A percentile compares a stretch with the other conserved stretches of the same genome.
Evolutionary conservation across 2,888 invertebrate genomes (phyloP).

Genomic region (Hedya salicella): DNA sequence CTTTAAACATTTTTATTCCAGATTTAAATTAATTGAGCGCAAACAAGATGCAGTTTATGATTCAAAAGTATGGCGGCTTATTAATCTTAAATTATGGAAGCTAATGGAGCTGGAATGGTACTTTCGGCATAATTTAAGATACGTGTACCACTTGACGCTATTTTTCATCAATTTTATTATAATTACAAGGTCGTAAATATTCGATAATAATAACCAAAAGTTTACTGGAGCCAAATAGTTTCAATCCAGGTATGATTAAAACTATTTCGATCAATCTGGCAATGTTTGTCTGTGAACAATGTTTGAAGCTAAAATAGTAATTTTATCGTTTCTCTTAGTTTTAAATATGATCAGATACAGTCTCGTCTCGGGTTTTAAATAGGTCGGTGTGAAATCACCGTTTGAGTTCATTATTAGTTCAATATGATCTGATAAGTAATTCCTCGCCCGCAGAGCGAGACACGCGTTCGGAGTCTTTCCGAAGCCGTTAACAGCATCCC

Average conservation of each 20-base stretch:
- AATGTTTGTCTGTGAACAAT: conserved; percentile 18
- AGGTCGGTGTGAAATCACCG: conserved; percentile 38
- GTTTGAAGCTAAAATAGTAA: neutral
- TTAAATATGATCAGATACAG: neutral
- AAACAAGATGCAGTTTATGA: conserved; percentile 75
- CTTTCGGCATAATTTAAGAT: conserved; percentile 68
- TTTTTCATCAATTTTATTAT: conserved; percentile 69
- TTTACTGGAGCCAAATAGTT: conserved; percentile 43
- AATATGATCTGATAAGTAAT: conserved; percentile 52
- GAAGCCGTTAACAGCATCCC: conserved; percentile 65
- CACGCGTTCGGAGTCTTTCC: conserved; percentile 57
- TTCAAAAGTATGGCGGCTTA: conserved; percentile 61
- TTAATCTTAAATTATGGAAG: conserved; percentile 63
- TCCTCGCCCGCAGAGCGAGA: conserved; percentile 65
- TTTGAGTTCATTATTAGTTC: conserved; percentile 28
- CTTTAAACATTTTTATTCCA: conserved; percentile 68
- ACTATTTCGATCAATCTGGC: conserved; percentile 21
- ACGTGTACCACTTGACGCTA: conserved; percentile 60
- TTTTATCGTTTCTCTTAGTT: neutral
- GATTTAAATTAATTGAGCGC: conserved; percentile 79
- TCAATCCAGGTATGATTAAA: conserved; percentile 25
- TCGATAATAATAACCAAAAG: conserved; percentile 42
- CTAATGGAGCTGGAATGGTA: conserved; percentile 61
- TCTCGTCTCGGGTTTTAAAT: conserved; percentile 6
- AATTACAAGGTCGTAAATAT: conserved; percentile 57